Evolutionary conservation across 2,888 invertebrate genomes (phyloP).

Genomic region (Dorcus parallelipipedus): DNA sequence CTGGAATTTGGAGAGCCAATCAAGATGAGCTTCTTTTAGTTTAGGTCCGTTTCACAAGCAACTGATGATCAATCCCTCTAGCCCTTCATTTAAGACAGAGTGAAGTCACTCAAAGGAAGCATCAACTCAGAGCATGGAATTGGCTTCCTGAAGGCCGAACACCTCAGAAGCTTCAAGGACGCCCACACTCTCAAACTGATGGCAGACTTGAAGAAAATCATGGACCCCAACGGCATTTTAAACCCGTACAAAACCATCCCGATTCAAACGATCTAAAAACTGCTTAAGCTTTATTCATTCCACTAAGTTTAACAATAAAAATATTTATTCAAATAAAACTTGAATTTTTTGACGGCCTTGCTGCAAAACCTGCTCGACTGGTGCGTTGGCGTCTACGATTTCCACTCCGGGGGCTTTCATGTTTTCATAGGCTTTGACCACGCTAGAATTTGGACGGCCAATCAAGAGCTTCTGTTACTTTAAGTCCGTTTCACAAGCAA

Average conservation of each 20-base stretch:
- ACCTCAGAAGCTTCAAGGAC: constrained; percentile 78
- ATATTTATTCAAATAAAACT: no score
- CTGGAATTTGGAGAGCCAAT: constrained; percentile 12
- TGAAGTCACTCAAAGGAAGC: constrained; percentile 77
- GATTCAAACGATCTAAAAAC: no score
- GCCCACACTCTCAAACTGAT: constrained; percentile 72
- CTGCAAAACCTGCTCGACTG: background rate
- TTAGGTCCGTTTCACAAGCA: no score
- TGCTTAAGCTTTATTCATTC: background rate
- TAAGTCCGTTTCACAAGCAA: no score
- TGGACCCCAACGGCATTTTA: constrained; percentile 93
- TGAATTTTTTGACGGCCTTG: no score
- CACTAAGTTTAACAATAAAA: background rate
- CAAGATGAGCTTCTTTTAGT: no score
- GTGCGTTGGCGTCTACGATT: constrained; percentile 16
- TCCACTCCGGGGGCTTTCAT: constrained; percentile 18
- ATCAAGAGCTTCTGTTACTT: no score
- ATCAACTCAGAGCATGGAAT: constrained; percentile 97
- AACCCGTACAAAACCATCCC: constrained; percentile 85
- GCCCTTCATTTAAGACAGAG: constrained; percentile 90
- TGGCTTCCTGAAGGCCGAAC: constrained; percentile 83
- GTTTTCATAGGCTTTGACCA: constrained; percentile 20
- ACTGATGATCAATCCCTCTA: constrained; percentile 42
- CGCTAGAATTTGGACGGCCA: constrained; percentile 13
- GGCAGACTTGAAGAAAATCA: constrained; percentile 76